These are phyloP conservation scores for Trachelus stipa DNA, from an alignment of 2,888 invertebrate genomes.

Conservation along the genomic window DNA sequence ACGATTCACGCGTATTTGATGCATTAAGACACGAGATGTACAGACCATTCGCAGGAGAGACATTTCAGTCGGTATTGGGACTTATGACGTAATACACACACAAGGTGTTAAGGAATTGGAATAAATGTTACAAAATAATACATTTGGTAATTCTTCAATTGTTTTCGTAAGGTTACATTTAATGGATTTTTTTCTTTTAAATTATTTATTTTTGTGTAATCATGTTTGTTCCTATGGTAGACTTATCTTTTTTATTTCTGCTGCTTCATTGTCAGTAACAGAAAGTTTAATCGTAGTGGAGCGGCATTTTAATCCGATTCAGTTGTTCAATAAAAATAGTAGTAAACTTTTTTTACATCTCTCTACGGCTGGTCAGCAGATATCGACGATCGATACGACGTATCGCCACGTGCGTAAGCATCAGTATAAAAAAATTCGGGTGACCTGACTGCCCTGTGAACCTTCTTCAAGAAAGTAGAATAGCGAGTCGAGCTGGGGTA, in stretches of 20 bases:
- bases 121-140: conserved; percentile 60
- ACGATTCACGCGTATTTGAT: not conserved
- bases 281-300: too few relatives aligned
- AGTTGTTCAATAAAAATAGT: not conserved
- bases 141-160: not conserved
- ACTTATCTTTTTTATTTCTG: not conserved
- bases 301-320: too few relatives aligned
- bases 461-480: not conserved
- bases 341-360: not conserved
- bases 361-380: not conserved
- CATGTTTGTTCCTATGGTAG: not conserved
- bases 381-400: not conserved
- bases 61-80: not conserved
- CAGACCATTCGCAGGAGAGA: conserved; percentile 9
- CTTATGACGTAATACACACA: conserved; percentile 19
- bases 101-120: conserved; percentile 57
- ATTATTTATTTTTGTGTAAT: not conserved
- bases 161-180: not conserved
- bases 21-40: conserved; percentile 14
- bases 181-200: not conserved
- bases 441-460: not conserved
- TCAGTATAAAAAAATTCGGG: not conserved
- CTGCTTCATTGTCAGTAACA: not conserved
- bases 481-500: not conserved
- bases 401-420: not conserved